Evolutionary conservation across 2,797 vertebrate species (phyloP).

Genomic region (Intellagama lesueurii): DNA sequence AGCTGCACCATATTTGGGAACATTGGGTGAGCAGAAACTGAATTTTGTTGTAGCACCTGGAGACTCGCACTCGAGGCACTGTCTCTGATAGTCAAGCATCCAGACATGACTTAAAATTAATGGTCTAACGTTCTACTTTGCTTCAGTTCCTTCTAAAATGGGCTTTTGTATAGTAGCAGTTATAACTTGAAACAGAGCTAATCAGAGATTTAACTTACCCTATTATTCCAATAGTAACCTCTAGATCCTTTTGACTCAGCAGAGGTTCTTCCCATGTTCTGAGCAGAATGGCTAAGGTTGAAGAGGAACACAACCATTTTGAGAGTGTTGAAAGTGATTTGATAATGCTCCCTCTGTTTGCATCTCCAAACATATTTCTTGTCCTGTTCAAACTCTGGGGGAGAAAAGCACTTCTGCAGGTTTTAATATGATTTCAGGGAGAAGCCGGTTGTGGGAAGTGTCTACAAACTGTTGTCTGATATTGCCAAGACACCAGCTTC

Average conservation of each 20-base stretch:
- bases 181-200: not conserved
- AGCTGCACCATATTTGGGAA: not conserved
- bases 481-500: not conserved
- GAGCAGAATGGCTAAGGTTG: not conserved
- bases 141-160: not conserved
- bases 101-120: not conserved
- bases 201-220: not conserved
- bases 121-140: not conserved
- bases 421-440: not conserved
- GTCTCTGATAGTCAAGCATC: not conserved
- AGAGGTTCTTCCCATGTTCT: not conserved
- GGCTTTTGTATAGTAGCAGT: not conserved
- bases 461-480: not conserved
- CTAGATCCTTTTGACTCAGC: not conserved
- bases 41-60: not conserved
- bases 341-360: too few species aligned
- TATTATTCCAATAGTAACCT: not conserved
- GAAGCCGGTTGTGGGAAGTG: too few species aligned
- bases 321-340: not conserved
- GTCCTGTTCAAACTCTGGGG: too few species aligned
- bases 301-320: not conserved
- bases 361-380: too few species aligned
- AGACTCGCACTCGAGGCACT: not conserved
- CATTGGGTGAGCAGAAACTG: not conserved
- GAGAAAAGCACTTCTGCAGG: too few species aligned